Evolutionary conservation across 2,113 vertebrate species (phyloP).

Genomic region (Sturnira hondurensis): DNA sequence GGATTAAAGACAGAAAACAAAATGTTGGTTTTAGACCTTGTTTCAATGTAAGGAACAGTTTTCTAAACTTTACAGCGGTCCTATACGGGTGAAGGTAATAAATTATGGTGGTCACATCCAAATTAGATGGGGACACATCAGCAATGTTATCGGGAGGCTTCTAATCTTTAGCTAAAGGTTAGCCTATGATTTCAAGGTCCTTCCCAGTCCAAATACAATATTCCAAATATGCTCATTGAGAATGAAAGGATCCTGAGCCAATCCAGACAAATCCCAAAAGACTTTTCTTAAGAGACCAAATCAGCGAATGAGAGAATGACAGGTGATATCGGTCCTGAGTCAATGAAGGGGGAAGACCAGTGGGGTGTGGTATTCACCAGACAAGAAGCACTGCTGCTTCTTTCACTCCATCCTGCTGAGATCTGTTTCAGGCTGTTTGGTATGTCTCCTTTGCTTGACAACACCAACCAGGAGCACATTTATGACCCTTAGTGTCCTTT

Average conservation of each 20-base stretch:
- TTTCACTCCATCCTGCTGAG: too few species aligned
- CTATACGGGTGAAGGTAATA: too few species aligned
- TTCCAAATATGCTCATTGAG: not conserved
- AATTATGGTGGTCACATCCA: not conserved
- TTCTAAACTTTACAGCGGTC: not conserved
- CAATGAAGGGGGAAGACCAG: not conserved
- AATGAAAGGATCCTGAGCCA: not conserved
- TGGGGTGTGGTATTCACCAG: not conserved
- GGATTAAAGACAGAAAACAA: not conserved
- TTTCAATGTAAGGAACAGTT: not conserved
- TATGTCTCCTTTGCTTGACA: not conserved
- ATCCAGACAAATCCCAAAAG: not conserved
- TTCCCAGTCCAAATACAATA: not conserved
- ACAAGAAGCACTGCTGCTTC: not conserved
- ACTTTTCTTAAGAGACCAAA: not conserved
- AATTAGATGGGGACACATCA: not conserved
- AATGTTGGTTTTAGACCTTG: not conserved
- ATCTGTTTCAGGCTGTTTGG: not conserved
- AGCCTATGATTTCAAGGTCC: not conserved
- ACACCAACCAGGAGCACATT: not conserved
- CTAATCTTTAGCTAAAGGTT: not conserved
- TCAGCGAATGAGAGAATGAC: not conserved
- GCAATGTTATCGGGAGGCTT: not conserved
- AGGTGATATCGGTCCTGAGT: not conserved
- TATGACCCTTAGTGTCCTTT: not conserved